phyloP scores from a whole-genome alignment of 2,113 vertebrate genomes.

The Oncorhynchus clarkii region DNA sequence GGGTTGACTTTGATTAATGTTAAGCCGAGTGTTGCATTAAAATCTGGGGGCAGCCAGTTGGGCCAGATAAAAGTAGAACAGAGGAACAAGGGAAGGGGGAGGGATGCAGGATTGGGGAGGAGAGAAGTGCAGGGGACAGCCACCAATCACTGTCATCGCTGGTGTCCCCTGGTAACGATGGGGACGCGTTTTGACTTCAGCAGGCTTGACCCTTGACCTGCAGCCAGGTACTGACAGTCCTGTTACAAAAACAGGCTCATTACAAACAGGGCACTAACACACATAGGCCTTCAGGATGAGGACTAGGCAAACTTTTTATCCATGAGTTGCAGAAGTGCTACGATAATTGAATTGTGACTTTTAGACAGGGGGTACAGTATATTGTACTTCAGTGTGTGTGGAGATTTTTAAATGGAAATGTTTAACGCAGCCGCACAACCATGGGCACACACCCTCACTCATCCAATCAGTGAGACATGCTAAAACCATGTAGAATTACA shows the following conservation, averaged over 20 bases:
- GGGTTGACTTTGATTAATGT: constrained; percentile 75
- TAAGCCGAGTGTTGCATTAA: constrained; percentile 69
- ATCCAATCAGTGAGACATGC: neutral
- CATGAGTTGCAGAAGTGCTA: neutral
- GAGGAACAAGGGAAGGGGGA: constrained; percentile 24
- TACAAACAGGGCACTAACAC: neutral
- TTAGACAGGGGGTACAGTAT: too few species aligned
- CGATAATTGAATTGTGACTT: too few species aligned
- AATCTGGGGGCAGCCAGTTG: constrained; percentile 67
- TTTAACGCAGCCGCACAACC: neutral
- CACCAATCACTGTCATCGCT: constrained; percentile 72
- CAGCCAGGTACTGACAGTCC: constrained; percentile 39
- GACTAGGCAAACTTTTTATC: neutral
- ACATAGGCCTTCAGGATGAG: neutral
- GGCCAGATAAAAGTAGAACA: constrained; percentile 69
- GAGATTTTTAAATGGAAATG: too few species aligned
- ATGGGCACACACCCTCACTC: too few species aligned
- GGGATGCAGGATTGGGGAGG: constrained; percentile 28
- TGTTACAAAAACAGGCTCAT: neutral
- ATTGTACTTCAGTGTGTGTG: too few species aligned
- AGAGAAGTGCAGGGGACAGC: constrained; percentile 57
- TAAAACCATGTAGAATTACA: neutral
- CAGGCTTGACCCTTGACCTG: constrained; percentile 59
- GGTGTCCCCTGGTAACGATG: constrained; percentile 61
- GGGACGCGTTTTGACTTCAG: constrained; percentile 47